Base-by-base conservation (phyloP, 2,888 invertebrate genomes). In the Axea sp. region DNA sequence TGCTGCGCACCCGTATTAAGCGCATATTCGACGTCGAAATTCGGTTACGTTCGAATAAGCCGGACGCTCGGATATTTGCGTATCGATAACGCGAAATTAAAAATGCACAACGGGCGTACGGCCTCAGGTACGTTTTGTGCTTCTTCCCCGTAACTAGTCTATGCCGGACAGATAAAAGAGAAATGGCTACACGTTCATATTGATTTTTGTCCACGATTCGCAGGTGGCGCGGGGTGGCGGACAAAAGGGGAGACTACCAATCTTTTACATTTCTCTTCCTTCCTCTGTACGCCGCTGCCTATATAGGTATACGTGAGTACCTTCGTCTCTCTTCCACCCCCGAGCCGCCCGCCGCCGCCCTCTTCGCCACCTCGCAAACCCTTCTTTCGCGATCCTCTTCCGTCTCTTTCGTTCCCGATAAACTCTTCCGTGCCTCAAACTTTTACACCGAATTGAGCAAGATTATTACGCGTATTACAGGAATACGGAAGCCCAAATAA, bases 121-220 rank as follows among this genome's bases (percentile, higher is more conserved):
- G 39, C 33, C 43, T 59, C 51, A 43, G 59, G 57, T 57, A 49
- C 64, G 60, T 59, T 59, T 69, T 53, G 68, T 35, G 74, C 47
- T 76, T 57, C 71, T 67, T 73, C 60, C 68, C 78, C 77, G 80
- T 80, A 81, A 77, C 78, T 78, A 78, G 80, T 76, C 76, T 72
- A 84, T 84, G 83, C 84, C 84, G 82, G 86, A 84, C 84, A 86
- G 86, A 87, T 87, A 87, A 87, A 87, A 87, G 85, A 87, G 87
- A 83, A 86, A 86, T 87, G 86, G 87, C 86, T 87, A 86, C 87
- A 87, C 86, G 86, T 86, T 86, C 85, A 86, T 87, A 86, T 87
- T 86, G 87, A 86, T 86, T 87, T 87, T 87, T 87, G 87, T 87
- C 86, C 86, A 87, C 83, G 81, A 85, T 85, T 84, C 82, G 84